Evolutionary conservation across 2,888 invertebrate genomes (phyloP).

Genomic region (Heliconius hortense): DNA sequence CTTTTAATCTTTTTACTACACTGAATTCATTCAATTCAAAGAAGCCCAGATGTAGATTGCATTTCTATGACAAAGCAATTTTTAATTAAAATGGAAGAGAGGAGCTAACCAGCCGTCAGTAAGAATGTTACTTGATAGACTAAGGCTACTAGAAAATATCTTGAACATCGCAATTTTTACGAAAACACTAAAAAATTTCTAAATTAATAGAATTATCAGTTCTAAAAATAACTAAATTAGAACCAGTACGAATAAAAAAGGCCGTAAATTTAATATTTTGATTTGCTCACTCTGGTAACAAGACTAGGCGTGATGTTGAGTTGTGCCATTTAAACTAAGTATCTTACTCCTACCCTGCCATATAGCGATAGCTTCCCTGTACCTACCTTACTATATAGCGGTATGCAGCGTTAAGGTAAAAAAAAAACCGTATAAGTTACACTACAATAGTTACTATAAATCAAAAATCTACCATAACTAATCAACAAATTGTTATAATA

Average conservation of each 20-base stretch:
- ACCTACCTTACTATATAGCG: too few species aligned
- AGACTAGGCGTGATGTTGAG: too few species aligned
- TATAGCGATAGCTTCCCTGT: too few species aligned
- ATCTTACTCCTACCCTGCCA: too few species aligned
- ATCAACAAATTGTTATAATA: too few species aligned
- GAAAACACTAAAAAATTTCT: not conserved
- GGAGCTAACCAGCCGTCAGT: not conserved
- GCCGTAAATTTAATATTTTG: too few species aligned
- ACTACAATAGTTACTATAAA: too few species aligned
- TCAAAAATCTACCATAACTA: too few species aligned
- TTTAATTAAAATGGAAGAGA: conserved; percentile 12
- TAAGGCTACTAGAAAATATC: conserved; percentile 5
- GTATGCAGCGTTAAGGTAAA: too few species aligned
- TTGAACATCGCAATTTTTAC: not conserved
- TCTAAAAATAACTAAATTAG: not conserved
- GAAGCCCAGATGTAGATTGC: conserved; percentile 5
- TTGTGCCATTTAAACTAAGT: too few species aligned
- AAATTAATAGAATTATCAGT: not conserved
- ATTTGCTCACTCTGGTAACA: too few species aligned
- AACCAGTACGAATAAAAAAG: not conserved
- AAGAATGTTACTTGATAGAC: conserved; percentile 5
- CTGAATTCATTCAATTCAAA: conserved; percentile 7
- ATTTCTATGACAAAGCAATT: conserved; percentile 15
- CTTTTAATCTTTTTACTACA: not conserved
- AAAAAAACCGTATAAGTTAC: too few species aligned